Conservation (phyloP, 2,888 invertebrate genomes). For the Volucella inanis region DNA sequence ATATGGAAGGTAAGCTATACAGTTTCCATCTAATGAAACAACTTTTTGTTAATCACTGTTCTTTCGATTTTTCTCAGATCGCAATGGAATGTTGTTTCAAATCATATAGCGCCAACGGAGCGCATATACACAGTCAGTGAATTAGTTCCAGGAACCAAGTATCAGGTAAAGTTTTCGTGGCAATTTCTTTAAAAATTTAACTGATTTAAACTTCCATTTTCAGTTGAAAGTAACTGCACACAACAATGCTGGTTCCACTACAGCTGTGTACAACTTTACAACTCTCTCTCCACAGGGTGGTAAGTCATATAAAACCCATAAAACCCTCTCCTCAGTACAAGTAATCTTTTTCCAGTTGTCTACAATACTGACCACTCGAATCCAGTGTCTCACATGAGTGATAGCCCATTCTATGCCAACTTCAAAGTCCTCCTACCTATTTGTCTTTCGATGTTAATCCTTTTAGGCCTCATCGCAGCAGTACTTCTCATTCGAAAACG, state of each 20-base stretch:
- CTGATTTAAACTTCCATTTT: neutral
- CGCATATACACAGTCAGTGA: constrained; percentile 91
- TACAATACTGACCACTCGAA: constrained; percentile 87
- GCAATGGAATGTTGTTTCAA: constrained; percentile 91
- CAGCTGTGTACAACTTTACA: constrained; percentile 92
- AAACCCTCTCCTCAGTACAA: neutral
- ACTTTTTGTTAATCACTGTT: neutral
- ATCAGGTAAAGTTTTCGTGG: constrained; percentile 83
- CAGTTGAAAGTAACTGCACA: constrained; percentile 89
- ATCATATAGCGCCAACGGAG: constrained; percentile 91
- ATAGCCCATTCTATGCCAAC: constrained; percentile 87
- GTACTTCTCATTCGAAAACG: constrained; percentile 88
- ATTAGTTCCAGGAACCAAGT: constrained; percentile 89
- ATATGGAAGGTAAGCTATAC: constrained; percentile 80
- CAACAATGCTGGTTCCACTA: constrained; percentile 93
- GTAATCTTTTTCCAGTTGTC: constrained; percentile 79
- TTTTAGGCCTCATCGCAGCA: constrained; percentile 87
- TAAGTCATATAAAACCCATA: constrained; percentile 81
- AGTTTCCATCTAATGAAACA: neutral
- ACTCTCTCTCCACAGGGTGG: constrained; percentile 91
- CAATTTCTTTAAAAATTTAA: neutral
- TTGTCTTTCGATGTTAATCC: constrained; percentile 87
- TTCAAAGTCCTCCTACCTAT: constrained; percentile 86
- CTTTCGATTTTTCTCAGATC: constrained; percentile 77
- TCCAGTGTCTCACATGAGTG: constrained; percentile 87